Conservation (phyloP, 1,140 invertebrate genomes). For the Drosophila paulistorum region DNA sequence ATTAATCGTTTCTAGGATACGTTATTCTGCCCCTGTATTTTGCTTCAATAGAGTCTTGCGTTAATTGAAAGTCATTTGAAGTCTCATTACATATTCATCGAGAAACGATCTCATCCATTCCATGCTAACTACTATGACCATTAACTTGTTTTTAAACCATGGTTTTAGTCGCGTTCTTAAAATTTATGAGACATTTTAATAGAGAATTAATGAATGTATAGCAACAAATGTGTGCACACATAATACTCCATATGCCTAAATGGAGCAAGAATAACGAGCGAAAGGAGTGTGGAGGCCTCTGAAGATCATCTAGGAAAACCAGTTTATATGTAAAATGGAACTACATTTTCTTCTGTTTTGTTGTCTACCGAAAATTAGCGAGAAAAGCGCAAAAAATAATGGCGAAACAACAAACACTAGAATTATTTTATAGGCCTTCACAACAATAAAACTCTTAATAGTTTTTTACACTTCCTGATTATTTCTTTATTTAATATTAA, state of each 20-base stretch:
- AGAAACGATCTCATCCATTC: slow-evolving; percentile 12
- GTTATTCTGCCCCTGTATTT: neutral
- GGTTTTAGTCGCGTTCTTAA: slow-evolving; percentile 15
- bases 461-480: no score
- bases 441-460: no score
- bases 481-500: no score
- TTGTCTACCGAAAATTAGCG: neutral
- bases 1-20: slow-evolving; percentile 52
- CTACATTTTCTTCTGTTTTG: neutral
- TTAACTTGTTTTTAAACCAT: slow-evolving; percentile 9
- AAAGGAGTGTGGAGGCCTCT: slow-evolving; percentile 11
- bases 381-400: neutral
- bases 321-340: neutral
- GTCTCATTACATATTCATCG: slow-evolving; percentile 4
- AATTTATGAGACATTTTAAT: slow-evolving; percentile 18
- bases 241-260: neutral
- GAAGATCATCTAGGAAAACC: slow-evolving; percentile 2
- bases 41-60: slow-evolving; percentile 40
- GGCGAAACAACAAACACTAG: neutral
- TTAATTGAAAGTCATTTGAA: slow-evolving; percentile 65
- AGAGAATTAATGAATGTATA: slow-evolving; percentile 38
- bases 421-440: no score
- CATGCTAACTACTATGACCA: slow-evolving; percentile 10
- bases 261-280: slow-evolving; percentile 17
- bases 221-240: slow-evolving; percentile 27